Percentiles rank a stretch among this genome's conserved stretches.
These are phyloP conservation scores for Metallyticus violacea DNA, from an alignment of 2,888 invertebrate genomes.

Conservation along the genomic window DNA sequence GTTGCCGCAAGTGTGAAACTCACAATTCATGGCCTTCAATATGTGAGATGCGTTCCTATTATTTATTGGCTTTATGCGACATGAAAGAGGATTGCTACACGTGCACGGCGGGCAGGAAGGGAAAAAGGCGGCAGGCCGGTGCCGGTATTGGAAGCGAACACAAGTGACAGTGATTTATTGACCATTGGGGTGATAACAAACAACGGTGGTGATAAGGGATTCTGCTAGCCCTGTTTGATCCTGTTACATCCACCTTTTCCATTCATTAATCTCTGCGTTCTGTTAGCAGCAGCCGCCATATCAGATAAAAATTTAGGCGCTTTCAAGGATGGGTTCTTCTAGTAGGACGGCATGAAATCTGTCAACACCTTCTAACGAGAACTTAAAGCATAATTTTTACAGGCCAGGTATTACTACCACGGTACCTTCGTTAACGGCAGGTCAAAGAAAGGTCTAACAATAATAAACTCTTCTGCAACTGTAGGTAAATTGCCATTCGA, in stretches of 20 bases:
- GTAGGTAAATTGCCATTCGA: no score
- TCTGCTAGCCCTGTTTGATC: neutral
- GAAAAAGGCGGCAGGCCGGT: neutral
- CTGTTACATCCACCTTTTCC: neutral
- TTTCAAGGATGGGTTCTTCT: no score
- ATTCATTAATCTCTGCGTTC: neutral
- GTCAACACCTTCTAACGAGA: no score
- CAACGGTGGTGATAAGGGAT: neutral
- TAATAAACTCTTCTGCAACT: no score
- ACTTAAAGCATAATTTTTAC: no score
- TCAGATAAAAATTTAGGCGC: no score
- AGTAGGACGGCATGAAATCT: no score
- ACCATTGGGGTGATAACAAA: conserved; percentile 4
- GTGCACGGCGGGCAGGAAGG: neutral
- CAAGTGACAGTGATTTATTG: conserved; percentile 10
- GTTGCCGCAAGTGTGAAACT: no score
- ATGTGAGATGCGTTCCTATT: neutral
- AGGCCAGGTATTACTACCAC: no score
- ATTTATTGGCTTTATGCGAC: neutral
- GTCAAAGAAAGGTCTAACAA: no score
- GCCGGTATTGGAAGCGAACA: neutral
- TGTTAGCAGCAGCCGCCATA: neutral
- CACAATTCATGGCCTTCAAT: no score
- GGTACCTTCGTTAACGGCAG: no score
- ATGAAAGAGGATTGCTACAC: neutral